phyloP scores from a whole-genome alignment of 2,888 invertebrate genomes.

The Glyphotaelius pellucidus region DNA sequence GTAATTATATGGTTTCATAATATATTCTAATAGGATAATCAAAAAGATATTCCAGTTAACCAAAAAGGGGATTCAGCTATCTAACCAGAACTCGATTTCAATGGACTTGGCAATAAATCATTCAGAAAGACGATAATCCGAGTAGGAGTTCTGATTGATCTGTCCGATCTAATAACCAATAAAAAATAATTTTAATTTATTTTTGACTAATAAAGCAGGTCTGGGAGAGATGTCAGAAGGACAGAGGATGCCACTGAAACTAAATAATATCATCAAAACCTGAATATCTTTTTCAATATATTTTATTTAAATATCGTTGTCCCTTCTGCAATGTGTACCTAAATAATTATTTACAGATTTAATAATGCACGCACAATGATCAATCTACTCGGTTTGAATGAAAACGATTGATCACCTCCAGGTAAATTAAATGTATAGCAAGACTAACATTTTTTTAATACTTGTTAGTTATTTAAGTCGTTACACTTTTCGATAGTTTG shows the following conservation, averaged over 20 bases:
- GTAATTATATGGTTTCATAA: not conserved
- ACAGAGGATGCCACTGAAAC: not conserved
- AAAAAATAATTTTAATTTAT: conserved; percentile 33
- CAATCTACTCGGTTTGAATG: not conserved
- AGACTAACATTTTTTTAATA: too few species aligned
- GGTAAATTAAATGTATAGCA: not conserved
- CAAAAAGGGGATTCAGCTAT: not conserved
- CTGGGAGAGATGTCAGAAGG: not conserved
- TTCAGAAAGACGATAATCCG: conserved; percentile 20
- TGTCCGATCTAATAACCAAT: conserved; percentile 8
- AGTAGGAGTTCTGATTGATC: conserved; percentile 43
- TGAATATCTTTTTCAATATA: not conserved
- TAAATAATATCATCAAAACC: not conserved
- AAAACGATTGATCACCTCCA: not conserved
- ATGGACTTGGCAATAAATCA: conserved; percentile 29
- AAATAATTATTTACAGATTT: too few species aligned
- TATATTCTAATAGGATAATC: conserved; percentile 5
- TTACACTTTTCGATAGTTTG: not conserved
- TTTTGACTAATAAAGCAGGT: conserved; percentile 21
- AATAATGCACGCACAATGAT: too few species aligned
- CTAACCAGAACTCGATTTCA: conserved; percentile 8
- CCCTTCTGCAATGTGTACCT: not conserved
- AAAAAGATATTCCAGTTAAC: conserved; percentile 5
- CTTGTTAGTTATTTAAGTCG: too few species aligned
- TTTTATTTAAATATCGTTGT: not conserved